Conservation (phyloP, 2,113 vertebrate species). For the Gambusia holbrooki region DNA sequence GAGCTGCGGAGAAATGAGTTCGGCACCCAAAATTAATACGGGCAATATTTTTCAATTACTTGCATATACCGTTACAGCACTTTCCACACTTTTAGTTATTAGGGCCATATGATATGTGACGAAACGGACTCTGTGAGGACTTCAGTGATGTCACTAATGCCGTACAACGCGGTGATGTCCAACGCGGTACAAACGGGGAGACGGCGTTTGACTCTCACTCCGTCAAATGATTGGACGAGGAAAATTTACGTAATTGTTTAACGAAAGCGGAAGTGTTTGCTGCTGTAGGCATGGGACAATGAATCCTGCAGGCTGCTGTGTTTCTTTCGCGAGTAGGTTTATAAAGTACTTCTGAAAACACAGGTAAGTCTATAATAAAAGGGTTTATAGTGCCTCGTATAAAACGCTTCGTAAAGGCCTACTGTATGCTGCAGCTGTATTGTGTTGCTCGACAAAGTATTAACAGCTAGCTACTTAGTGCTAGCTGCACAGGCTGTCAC, state of each 20-base stretch:
- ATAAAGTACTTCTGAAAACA: not conserved
- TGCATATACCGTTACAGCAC: not conserved
- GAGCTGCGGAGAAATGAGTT: not conserved
- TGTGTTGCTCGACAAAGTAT: not conserved
- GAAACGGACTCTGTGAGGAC: not conserved
- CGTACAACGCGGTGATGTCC: too few species aligned
- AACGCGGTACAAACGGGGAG: too few species aligned
- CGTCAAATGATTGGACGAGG: conserved; percentile 6
- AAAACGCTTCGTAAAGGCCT: not conserved
- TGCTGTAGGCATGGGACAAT: conserved; percentile 18
- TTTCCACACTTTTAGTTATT: not conserved
- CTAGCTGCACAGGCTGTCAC: conserved; percentile 45
- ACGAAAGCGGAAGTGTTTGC: conserved; percentile 21
- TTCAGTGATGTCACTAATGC: too few species aligned
- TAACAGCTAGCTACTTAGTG: not conserved
- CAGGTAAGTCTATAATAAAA: conserved; percentile 27
- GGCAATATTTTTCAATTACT: not conserved
- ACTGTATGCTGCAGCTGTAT: too few species aligned
- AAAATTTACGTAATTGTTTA: not conserved
- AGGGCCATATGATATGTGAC: not conserved
- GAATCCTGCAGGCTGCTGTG: not conserved
- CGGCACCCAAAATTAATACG: not conserved
- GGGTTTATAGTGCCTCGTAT: fast-evolving
- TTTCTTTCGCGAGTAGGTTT: not conserved
- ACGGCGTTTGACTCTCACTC: too few species aligned